Percentiles rank a stretch among this genome's conserved stretches.
Conservation (phyloP, 2,888 invertebrate genomes). For the Spicauda simplicius region DNA sequence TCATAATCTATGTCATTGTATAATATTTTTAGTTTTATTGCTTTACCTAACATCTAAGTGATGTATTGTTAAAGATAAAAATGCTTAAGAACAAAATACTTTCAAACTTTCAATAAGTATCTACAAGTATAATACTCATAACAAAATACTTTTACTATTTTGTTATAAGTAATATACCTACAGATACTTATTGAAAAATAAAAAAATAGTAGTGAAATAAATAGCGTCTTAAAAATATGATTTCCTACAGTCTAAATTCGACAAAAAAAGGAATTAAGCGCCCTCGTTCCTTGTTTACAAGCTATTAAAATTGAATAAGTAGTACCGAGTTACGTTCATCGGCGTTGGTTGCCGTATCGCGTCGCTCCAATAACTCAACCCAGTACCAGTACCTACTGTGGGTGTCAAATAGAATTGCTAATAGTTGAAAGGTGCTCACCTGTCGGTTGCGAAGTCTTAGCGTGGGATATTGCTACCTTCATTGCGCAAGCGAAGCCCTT, state of each 20-base stretch:
- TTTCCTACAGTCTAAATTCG: too few relatives aligned
- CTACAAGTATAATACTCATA: too few relatives aligned
- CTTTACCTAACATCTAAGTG: too few relatives aligned
- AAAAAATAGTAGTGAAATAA: too few relatives aligned
- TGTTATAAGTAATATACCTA: too few relatives aligned
- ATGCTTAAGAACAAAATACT: too few relatives aligned
- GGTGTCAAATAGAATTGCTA: slow-evolving; percentile 63
- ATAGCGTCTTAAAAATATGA: too few relatives aligned
- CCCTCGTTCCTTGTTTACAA: slow-evolving; percentile 8
- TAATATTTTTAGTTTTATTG: too few relatives aligned
- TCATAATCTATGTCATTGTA: background rate
- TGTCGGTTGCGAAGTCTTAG: slow-evolving; percentile 56
- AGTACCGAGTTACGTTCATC: slow-evolving; percentile 8
- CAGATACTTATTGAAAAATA: too few relatives aligned
- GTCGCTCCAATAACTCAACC: slow-evolving; percentile 35
- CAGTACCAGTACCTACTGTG: slow-evolving; percentile 48
- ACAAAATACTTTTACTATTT: too few relatives aligned
- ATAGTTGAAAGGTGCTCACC: slow-evolving; percentile 61
- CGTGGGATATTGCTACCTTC: slow-evolving; percentile 52
- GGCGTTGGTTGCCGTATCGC: slow-evolving; percentile 25
- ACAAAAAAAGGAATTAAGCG: slow-evolving; percentile 6
- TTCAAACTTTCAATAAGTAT: too few relatives aligned
- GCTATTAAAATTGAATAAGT: slow-evolving; percentile 13
- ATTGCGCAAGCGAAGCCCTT: slow-evolving; percentile 48
- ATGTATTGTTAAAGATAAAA: too few relatives aligned